A percentile compares a stretch with the other conserved stretches of the same genome.
Conservation (phyloP, 1,140 invertebrate species). For the Holcopasites calliopsidis region DNA sequence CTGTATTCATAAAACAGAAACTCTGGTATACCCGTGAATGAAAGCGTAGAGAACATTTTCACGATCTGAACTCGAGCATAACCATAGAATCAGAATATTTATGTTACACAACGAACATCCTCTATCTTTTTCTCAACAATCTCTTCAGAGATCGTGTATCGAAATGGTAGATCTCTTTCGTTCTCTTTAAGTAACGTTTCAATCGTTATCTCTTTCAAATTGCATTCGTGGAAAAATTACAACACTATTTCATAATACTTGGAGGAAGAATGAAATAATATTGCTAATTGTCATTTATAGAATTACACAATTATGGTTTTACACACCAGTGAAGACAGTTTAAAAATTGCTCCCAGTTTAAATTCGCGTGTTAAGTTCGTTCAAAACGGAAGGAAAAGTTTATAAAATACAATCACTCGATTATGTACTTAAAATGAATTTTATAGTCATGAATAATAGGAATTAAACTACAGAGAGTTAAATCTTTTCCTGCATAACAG, state of each 20-base stretch:
- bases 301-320: too few species aligned
- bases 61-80: background rate
- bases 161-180: slow-evolving; percentile 3
- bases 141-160: background rate
- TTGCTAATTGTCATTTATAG: too few species aligned
- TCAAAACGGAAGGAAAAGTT: too few species aligned
- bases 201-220: background rate
- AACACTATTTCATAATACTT: too few species aligned
- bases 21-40: background rate
- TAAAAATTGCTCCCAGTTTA: too few species aligned
- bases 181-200: background rate
- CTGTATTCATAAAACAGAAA: background rate
- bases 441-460: too few species aligned
- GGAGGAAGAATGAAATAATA: too few species aligned
- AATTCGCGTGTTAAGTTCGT: too few species aligned
- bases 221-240: background rate
- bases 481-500: background rate
- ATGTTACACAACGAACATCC: background rate
- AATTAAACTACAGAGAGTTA: too few species aligned
- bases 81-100: background rate
- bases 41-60: background rate
- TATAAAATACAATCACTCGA: too few species aligned
- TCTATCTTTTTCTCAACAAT: background rate
- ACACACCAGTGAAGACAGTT: too few species aligned
- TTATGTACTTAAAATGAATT: too few species aligned